phyloP scores from a whole-genome alignment of 2,113 vertebrate genomes.

The Atlantisia rogersi region DNA sequence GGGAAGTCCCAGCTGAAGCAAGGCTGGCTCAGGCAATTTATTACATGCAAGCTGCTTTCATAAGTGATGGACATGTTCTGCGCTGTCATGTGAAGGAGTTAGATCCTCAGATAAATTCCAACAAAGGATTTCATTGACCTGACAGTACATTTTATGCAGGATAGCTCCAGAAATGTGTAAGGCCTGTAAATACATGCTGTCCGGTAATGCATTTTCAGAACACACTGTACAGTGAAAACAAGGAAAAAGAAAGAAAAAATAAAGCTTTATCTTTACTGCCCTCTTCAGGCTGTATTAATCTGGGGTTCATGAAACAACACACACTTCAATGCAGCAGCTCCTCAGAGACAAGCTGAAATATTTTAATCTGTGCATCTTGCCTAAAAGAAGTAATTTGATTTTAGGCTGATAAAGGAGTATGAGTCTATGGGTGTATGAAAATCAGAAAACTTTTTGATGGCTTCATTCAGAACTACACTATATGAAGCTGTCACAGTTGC shows the following conservation, averaged over 20 bases:
- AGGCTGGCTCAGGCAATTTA: background rate
- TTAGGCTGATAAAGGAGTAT: background rate
- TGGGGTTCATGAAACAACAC: background rate
- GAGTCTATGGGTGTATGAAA: background rate
- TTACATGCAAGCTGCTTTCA: background rate
- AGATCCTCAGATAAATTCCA: constrained; percentile 50
- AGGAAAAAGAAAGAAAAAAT: background rate
- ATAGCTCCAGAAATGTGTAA: constrained; percentile 59
- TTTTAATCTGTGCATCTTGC: background rate
- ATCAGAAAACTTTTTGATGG: background rate
- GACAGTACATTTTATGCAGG: constrained; percentile 50
- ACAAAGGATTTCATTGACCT: constrained; percentile 68
- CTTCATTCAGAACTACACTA: background rate
- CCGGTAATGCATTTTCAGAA: constrained; percentile 26
- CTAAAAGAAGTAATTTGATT: background rate
- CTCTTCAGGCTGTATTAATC: constrained; percentile 66
- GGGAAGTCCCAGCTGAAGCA: background rate
- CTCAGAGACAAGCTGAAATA: background rate
- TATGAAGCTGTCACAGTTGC: background rate
- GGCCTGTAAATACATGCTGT: constrained; percentile 43
- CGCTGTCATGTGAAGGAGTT: constrained; percentile 22
- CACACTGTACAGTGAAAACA: background rate
- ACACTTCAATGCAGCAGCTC: background rate
- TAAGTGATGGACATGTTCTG: constrained; percentile 28
- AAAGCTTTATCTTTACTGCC: constrained; percentile 73